phyloP scores from a whole-genome alignment of 1,140 invertebrate genomes.

The Macrotrachela quadricornifera region DNA sequence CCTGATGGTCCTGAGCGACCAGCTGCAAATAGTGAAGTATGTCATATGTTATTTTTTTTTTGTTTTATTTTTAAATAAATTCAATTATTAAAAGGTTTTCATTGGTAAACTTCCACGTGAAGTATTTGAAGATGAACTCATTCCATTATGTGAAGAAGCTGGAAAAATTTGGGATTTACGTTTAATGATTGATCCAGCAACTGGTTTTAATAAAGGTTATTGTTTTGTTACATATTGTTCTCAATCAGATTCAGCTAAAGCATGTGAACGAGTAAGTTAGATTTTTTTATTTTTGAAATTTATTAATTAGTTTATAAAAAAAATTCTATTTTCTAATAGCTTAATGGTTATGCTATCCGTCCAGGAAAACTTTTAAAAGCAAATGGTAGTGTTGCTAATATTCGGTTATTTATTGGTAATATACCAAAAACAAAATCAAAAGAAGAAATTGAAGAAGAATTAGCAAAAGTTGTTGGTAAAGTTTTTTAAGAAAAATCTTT shows the following conservation, averaged over 20 bases:
- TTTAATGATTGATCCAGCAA: slow-evolving; percentile 85
- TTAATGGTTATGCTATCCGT: slow-evolving; percentile 92
- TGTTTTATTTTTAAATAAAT: neutral
- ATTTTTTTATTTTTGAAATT: slow-evolving; percentile 10
- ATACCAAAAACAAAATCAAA: slow-evolving; percentile 98
- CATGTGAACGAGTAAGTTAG: slow-evolving; percentile 68
- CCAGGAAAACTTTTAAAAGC: slow-evolving; percentile 97
- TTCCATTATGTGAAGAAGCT: slow-evolving; percentile 88
- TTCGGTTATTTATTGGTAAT: slow-evolving; percentile 97
- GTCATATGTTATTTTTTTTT: no score
- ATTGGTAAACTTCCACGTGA: slow-evolving; percentile 98
- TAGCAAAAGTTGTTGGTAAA: slow-evolving; percentile 52
- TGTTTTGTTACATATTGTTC: slow-evolving; percentile 93
- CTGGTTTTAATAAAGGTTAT: slow-evolving; percentile 86
- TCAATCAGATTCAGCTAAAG: slow-evolving; percentile 66
- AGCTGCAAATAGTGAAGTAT: neutral
- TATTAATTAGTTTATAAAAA: neutral
- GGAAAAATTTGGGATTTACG: slow-evolving; percentile 92
- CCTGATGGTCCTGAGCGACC: slow-evolving; percentile 64
- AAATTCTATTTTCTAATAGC: neutral
- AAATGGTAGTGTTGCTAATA: slow-evolving; percentile 98
- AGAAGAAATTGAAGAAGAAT: slow-evolving; percentile 96
- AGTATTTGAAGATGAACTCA: slow-evolving; percentile 93
- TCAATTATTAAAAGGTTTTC: slow-evolving; percentile 47
- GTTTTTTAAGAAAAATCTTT: no score